These are phyloP conservation scores for Silvanus unidentatus DNA, from an alignment of 2,888 invertebrate genomes.

Conservation along the genomic window DNA sequence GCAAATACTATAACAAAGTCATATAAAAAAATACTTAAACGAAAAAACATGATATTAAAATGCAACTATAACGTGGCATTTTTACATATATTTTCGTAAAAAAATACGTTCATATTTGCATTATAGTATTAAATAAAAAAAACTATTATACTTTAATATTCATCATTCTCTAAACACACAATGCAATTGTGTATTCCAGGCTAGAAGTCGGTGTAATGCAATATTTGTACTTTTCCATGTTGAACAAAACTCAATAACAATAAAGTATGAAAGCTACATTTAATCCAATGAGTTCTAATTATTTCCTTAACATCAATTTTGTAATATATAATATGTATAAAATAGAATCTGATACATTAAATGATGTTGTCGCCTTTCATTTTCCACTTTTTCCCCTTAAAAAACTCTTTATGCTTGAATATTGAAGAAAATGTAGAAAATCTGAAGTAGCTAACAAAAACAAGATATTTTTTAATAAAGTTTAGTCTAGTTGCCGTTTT, in stretches of 20 bases:
- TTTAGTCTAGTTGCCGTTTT: too few species aligned
- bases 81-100: too few species aligned
- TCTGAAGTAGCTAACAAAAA: too few species aligned
- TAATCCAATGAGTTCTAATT: slow-evolving; percentile 27
- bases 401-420: too few species aligned
- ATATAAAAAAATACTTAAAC: slow-evolving; percentile 20
- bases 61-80: slow-evolving; percentile 6
- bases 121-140: slow-evolving; percentile 1
- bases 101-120: too few species aligned
- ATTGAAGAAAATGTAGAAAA: too few species aligned
- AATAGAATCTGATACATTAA: slow-evolving; percentile 27
- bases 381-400: not conserved
- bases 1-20: slow-evolving; percentile 32
- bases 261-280: slow-evolving; percentile 49
- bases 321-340: slow-evolving; percentile 19
- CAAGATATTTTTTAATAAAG: too few species aligned
- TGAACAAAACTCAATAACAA: slow-evolving; percentile 53
- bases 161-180: slow-evolving; percentile 29
- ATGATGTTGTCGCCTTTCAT: not conserved
- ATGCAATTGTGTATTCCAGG: slow-evolving; percentile 47
- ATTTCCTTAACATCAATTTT: slow-evolving; percentile 25
- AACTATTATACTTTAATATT: slow-evolving; percentile 1
- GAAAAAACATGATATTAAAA: slow-evolving; percentile 15
- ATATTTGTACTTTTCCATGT: slow-evolving; percentile 61
- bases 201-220: slow-evolving; percentile 53